A percentile compares a stretch with the other conserved stretches of the same genome.
These are phyloP conservation scores for Cetoscarus ocellatus DNA, from an alignment of 2,797 vertebrate genomes.

Conservation along the genomic window DNA sequence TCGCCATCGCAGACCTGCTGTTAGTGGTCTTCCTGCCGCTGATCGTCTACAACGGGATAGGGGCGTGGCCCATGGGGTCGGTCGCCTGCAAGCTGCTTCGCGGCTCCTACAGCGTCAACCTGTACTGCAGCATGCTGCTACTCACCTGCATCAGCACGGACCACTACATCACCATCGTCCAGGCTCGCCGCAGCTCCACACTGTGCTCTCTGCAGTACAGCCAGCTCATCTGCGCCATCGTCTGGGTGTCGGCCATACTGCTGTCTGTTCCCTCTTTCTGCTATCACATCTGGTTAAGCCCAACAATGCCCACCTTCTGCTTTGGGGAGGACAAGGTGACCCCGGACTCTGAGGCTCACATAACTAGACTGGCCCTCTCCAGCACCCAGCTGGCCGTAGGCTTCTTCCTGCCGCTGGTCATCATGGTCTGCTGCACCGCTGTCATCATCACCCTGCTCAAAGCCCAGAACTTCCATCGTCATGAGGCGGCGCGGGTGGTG, in stretches of 20 bases:
- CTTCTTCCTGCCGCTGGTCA: conserved; percentile 88
- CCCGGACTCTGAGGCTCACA: rapidly evolving
- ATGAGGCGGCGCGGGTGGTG: conserved; percentile 91
- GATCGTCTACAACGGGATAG: conserved; percentile 86
- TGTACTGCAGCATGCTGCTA: conserved; percentile 92
- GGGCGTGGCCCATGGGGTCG: conserved; percentile 84
- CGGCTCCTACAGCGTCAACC: conserved; percentile 91
- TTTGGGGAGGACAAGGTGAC: rapidly evolving
- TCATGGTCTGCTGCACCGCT: conserved; percentile 89
- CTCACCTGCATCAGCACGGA: conserved; percentile 86
- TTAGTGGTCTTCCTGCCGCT: conserved; percentile 90
- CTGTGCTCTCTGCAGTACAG: conserved; percentile 84
- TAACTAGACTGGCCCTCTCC: conserved; percentile 85
- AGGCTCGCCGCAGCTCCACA: conserved; percentile 76
- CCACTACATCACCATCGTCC: too few species aligned
- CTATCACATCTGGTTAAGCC: conserved; percentile 80
- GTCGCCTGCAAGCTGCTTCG: conserved; percentile 87
- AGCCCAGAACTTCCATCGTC: conserved; percentile 89
- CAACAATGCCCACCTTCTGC: background rate
- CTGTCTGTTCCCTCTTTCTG: conserved; percentile 86
- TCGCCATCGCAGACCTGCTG: conserved; percentile 91
- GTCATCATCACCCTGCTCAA: conserved; percentile 85
- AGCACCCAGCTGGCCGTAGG: conserved; percentile 85
- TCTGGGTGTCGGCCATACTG: conserved; percentile 86
- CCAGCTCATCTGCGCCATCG: conserved; percentile 76